Base-by-base conservation (phyloP, 2,888 invertebrate genomes). In the Poecilus cupreus region DNA sequence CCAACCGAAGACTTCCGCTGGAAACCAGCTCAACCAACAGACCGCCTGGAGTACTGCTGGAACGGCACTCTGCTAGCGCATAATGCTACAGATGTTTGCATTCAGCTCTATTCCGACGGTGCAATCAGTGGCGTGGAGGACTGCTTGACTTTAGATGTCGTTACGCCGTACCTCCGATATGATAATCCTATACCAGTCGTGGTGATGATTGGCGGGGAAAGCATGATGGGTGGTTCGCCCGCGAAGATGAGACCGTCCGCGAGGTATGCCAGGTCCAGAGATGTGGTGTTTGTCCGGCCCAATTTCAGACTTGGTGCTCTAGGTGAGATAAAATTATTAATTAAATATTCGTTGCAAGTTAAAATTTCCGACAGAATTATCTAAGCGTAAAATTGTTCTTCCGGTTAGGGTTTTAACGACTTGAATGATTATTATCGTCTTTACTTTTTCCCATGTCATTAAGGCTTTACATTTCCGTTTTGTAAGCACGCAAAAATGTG, bases 201-300 rank as follows among this genome's bases (percentile, higher is more conserved):
- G 60, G 94, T 97, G 0, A 90, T 96, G 82, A 93, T 97, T 80
- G 96, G 96, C 0, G 94, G 96, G 0, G 95, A 96, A 81, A 93
- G 94, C 0, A 89, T 96, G n/a, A 93, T 93, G 20, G 96, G 96
- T 0, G 95, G 94, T 0, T 93, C 95, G 5, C 94, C 96, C 0
- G 94, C 94, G 3, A 91, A 91, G 82, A 89, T 92, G 85, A 92
- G 94, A 83, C 96, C 97, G 0, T 95, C 95, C 0, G 93, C 96
- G 0, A 90, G 94, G 51, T 93, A 96, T 83, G 94, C 96, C 0
- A 92, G 93, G 64, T 93, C 94, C 1, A 93, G 94, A 82, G 95
- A 96, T 87, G 94, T 96, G 1, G 94, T 97, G 5, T 96, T 96
- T 87, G 97, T 97, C 0, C 92, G 95, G 82, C 96, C 97, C 2